Evolutionary conservation across 2,113 vertebrate species (phyloP), one percentile per base, ranked within the genome.

Genomic region (Desmodus rotundus): DNA sequence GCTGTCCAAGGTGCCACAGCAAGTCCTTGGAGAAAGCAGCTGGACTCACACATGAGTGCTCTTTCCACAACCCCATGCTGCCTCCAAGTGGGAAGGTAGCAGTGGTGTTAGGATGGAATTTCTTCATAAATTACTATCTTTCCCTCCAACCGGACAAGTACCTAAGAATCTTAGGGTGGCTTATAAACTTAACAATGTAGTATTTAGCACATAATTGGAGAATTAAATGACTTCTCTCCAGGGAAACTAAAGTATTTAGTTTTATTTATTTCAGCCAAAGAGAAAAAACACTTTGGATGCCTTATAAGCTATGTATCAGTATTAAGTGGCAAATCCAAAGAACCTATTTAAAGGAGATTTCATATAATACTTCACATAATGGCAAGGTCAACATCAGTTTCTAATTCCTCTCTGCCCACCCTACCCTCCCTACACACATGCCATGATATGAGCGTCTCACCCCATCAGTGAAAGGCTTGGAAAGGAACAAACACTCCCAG

Each of bases 31-130:
- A 73, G 41, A 54, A 87, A 65, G 72, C 72, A 26, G 14, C 6
- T 85, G 45, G 94, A 88, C 94, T 93, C 89, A 41, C 20, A 41
- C 20, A 61, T 1, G 70, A 65, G 86, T 78, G 82, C 54, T 94
- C 93, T 70, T 85, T 72, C 81, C 43, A 38, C 56, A 92, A 63
- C 72, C 54, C 54, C 72, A 74, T 6, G 38, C 93, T 95, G 95
- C 88, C 91, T 96, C 94, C 85, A 90, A 90, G 61, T 96, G 85
- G 92, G 88, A 97, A 94, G 38, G 36, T 41, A 36, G 28, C 24
- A 74, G 26, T 78, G 86, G 14, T 90, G 68, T 88, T 76, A 50
- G 47, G 70, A 67, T 72, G 6, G 24, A 81, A 41, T 65, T 33
- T 73, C 77, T 68, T 87, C 73, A 52, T 43, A 77, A 92, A 58